Evolutionary conservation across 92 coral and sea anemone genomes (phyloP).

Genomic region (Phenganax stokvisi): DNA sequence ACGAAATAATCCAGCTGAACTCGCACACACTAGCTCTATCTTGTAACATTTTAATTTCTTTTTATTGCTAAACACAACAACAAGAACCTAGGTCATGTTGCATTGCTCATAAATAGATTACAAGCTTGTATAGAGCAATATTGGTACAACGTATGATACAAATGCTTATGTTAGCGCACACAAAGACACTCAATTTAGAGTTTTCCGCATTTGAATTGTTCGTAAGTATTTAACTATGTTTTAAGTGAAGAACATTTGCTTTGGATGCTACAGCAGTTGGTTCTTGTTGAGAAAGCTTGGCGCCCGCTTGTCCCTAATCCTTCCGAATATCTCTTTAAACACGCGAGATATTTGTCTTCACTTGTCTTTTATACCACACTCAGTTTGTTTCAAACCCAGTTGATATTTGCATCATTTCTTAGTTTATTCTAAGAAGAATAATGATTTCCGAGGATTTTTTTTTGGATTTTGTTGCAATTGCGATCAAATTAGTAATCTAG

Average conservation of each 20-base stretch:
- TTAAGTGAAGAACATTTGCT: constrained; percentile 22
- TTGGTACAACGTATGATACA: constrained; percentile 19
- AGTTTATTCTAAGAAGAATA: background rate
- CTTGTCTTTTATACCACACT: background rate
- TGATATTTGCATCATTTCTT: background rate
- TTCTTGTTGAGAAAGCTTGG: constrained; percentile 40
- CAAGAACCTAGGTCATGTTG: background rate
- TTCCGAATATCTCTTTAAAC: constrained; percentile 38
- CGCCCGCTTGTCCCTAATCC: constrained; percentile 40
- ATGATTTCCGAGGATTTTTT: constrained; percentile 16
- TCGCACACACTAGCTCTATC: constrained; percentile 14
- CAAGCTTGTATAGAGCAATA: constrained; percentile 25
- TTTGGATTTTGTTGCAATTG: constrained; percentile 4
- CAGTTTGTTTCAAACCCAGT: constrained; percentile 3
- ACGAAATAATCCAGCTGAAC: constrained; percentile 34
- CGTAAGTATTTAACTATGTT: constrained; percentile 27
- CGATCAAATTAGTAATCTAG: constrained; percentile 43
- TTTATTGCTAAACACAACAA: constrained; percentile 12
- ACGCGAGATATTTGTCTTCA: constrained; percentile 31
- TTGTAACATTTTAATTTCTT: constrained; percentile 4
- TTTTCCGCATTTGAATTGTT: constrained; percentile 28
- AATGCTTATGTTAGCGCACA: constrained; percentile 20
- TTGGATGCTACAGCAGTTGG: constrained; percentile 1
- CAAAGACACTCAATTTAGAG: constrained; percentile 23
- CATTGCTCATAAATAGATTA: constrained; percentile 22